These are phyloP conservation scores for Xanthostigma xanthostigma DNA, from an alignment of 2,888 invertebrate genomes.

Conservation along the genomic window DNA sequence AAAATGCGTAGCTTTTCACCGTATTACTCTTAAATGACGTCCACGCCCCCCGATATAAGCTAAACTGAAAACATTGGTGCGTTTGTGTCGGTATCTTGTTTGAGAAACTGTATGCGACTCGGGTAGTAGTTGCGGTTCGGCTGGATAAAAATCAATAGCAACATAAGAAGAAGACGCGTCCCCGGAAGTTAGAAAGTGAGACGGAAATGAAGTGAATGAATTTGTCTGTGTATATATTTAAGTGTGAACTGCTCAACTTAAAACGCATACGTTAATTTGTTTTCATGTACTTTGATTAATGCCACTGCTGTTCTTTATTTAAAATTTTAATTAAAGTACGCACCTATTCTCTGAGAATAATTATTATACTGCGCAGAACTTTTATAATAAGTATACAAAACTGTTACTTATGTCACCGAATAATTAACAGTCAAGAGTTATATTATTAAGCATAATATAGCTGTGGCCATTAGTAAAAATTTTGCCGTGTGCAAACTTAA, in stretches of 20 bases:
- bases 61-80: slow-evolving; percentile 12
- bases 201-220: background rate
- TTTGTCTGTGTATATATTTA: background rate
- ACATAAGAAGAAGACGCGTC: slow-evolving; percentile 12
- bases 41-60: slow-evolving; percentile 18
- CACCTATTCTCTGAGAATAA: too few species aligned
- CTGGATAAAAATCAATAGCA: slow-evolving; percentile 22
- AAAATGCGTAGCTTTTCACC: slow-evolving; percentile 21
- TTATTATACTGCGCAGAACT: too few species aligned
- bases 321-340: too few species aligned
- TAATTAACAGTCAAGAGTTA: too few species aligned
- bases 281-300: too few species aligned
- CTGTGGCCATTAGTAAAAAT: too few species aligned
- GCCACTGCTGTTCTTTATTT: too few species aligned
- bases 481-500: too few species aligned
- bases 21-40: slow-evolving; percentile 21
- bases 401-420: too few species aligned
- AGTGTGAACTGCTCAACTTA: background rate
- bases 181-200: slow-evolving; percentile 6
- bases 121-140: slow-evolving; percentile 23
- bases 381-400: too few species aligned
- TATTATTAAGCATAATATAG: too few species aligned
- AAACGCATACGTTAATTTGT: too few species aligned
- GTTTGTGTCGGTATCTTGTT: slow-evolving; percentile 8
- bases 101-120: slow-evolving; percentile 9